Evolutionary conservation across 1,140 invertebrate genomes (phyloP).

Genomic region (Drosophila rufa): DNA sequence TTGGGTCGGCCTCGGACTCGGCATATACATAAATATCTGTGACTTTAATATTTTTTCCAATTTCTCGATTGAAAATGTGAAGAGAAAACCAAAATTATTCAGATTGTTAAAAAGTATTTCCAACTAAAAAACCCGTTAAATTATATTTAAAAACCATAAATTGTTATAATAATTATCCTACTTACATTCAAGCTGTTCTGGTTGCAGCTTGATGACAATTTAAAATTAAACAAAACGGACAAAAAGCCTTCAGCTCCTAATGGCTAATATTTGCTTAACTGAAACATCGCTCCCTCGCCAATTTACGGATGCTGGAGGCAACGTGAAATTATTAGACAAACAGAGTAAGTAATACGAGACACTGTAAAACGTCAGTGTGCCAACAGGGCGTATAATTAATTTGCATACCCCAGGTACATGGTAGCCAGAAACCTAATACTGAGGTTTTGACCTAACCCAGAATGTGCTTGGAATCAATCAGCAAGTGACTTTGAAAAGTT

Average conservation of each 20-base stretch:
- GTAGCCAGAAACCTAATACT: slow-evolving; percentile 10
- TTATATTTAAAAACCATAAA: no score
- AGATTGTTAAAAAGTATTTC: neutral
- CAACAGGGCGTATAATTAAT: slow-evolving; percentile 52
- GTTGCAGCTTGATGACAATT: slow-evolving; percentile 14
- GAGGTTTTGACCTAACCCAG: no score
- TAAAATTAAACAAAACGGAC: slow-evolving; percentile 13
- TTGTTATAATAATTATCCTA: neutral
- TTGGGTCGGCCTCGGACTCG: neutral
- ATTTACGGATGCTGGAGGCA: slow-evolving; percentile 24
- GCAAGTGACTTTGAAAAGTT: neutral
- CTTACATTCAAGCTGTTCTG: neutral
- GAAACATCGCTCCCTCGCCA: slow-evolving; percentile 15
- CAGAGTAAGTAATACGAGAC: slow-evolving; percentile 10
- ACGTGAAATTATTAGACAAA: slow-evolving; percentile 29
- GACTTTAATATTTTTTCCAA: neutral
- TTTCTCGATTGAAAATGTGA: neutral
- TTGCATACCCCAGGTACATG: slow-evolving; percentile 25
- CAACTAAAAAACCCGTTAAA: neutral
- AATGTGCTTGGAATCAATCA: neutral
- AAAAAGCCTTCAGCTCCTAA: slow-evolving; percentile 28
- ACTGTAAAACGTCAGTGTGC: slow-evolving; percentile 4
- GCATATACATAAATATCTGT: neutral
- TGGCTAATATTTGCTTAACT: slow-evolving; percentile 34
- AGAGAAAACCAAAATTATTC: neutral